Evolutionary conservation across 2,888 invertebrate genomes (phyloP), one percentile per base, ranked within the genome.

Genomic region (Ceraclea dissimilis): DNA sequence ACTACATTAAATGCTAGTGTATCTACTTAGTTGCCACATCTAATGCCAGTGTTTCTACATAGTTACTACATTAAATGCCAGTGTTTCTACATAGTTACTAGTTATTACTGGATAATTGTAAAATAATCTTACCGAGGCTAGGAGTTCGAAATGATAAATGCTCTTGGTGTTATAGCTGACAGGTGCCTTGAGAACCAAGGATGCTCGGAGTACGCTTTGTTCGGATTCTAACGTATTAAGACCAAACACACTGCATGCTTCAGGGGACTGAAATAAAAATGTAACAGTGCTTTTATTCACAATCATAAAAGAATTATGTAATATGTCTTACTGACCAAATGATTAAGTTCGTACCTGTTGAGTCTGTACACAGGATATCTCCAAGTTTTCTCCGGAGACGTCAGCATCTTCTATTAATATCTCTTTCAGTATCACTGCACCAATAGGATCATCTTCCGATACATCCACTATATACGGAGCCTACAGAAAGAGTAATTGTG

Each of bases 341-440:
- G n/a, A n/a, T n/a, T n/a, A n/a, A 31, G 39, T 39, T 49, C 2
- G 17, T 64, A 75, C 76, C 70, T 74, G 79, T 57, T 75, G 74
- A 60, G 71, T 76, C 1, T 78, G 70, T 22, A 78, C 64, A 63
- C 83, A 83, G 57, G 81, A 83, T 4, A 93, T 84, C 71, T 90
- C 88, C 59, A 93, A 78, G 63, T 83, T 86, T 56, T 90, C 86
- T 1, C 93, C 93, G 11, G 88, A 82, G 2, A 84, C 82, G 69
- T 94, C 93, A 48, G 80, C 80, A 70, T 94, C 93, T 65, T 83
- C 85, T 8, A 92, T 86, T 56, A 79, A 72, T 53, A 94, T 87
- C 57, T 83, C 80, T 22, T 80, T 76, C 63, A 91, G 80, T 20
- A 93, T 80, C 0, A 86, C 86, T 4, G 83, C 82, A 1, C 87